Conservation (phyloP, 2,888 invertebrate genomes). For the Conomelus anceps region DNA sequence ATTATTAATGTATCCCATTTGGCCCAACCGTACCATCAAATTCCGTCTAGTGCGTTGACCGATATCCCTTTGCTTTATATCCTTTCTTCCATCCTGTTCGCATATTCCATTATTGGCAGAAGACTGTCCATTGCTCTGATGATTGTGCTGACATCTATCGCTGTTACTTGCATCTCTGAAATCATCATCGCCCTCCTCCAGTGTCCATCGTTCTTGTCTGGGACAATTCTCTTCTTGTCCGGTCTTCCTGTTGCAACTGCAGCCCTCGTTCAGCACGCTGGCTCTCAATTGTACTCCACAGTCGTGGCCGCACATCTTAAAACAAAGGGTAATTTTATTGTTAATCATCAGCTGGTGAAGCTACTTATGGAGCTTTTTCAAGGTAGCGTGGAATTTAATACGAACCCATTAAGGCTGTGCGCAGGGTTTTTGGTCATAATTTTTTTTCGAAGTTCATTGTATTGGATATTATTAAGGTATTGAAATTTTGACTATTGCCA, state of each 20-base stretch:
- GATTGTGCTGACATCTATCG: background rate
- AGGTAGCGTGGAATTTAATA: too few relatives aligned
- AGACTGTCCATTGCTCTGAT: background rate
- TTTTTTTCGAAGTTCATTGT: too few relatives aligned
- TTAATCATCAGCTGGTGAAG: too few relatives aligned
- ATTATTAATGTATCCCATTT: background rate
- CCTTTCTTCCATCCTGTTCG: background rate
- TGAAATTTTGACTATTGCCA: too few relatives aligned
- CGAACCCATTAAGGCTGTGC: too few relatives aligned
- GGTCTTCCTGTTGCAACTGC: background rate
- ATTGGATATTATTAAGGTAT: too few relatives aligned
- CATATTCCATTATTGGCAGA: background rate
- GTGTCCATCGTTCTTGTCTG: background rate
- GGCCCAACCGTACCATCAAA: background rate
- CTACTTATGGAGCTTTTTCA: too few relatives aligned
- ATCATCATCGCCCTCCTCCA: background rate
- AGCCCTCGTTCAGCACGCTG: background rate
- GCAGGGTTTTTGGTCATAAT: too few relatives aligned
- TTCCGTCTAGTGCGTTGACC: background rate
- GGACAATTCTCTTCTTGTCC: background rate
- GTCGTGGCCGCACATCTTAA: background rate
- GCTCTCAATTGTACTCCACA: background rate
- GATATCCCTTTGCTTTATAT: background rate
- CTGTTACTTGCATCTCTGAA: background rate
- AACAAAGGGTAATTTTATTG: background rate